Evolutionary conservation across 1,140 invertebrate genomes (phyloP).

Genomic region (Tetramorium parvispinum): DNA sequence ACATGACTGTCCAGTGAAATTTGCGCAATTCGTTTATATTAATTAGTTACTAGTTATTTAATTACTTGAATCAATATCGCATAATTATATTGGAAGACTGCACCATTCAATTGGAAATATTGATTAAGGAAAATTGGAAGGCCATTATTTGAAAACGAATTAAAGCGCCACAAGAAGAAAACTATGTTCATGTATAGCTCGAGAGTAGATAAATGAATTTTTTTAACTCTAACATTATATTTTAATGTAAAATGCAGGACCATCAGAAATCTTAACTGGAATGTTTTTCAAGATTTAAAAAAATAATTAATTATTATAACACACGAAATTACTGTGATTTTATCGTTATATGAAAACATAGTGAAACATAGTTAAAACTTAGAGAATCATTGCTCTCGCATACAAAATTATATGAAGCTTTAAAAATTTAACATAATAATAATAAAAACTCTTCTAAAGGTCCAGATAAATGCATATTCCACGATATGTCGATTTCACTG

Average conservation of each 20-base stretch:
- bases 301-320: background rate
- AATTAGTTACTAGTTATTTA: background rate
- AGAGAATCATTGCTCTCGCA: background rate
- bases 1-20: constrained; percentile 28
- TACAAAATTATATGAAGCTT: background rate
- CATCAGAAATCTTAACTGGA: background rate
- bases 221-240: background rate
- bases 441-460: background rate
- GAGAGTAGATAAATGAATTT: background rate
- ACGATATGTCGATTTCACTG: background rate
- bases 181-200: background rate
- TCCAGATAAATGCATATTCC: background rate
- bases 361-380: background rate
- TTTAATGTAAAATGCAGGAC: background rate
- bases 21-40: background rate
- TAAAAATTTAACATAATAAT: background rate
- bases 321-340: background rate
- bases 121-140: background rate
- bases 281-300: background rate
- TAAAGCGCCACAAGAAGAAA: background rate
- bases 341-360: background rate
- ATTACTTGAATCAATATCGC: background rate
- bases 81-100: constrained; percentile 2
- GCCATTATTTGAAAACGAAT: background rate
- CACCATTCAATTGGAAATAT: background rate